A percentile compares a stretch with the other conserved stretches of the same genome.
These are phyloP conservation scores for Eledona agricola DNA, from an alignment of 2,888 invertebrate species.

Conservation along the genomic window DNA sequence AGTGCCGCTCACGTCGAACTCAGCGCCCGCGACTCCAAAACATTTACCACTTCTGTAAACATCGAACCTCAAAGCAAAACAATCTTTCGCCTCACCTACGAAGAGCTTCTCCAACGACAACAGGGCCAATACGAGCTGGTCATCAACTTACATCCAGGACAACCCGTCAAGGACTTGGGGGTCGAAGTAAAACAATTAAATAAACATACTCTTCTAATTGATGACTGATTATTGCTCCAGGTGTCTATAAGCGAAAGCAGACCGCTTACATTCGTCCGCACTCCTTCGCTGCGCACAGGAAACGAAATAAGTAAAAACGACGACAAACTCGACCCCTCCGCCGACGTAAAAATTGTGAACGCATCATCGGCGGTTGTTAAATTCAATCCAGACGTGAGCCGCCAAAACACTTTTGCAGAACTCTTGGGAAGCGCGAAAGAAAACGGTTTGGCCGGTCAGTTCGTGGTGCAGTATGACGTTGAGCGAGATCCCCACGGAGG, in stretches of 20 bases:
- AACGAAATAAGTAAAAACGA: constrained; percentile 54
- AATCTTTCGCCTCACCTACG: constrained; percentile 70
- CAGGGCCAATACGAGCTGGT: constrained; percentile 66
- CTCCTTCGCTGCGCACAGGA: constrained; percentile 18
- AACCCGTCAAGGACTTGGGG: constrained; percentile 70
- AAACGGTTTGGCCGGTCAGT: constrained; percentile 69
- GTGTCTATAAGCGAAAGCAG: constrained; percentile 24
- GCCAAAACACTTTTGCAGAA: constrained; percentile 65
- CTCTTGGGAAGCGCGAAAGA: constrained; percentile 47
- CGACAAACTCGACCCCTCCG: constrained; percentile 59
- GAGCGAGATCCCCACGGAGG: constrained; percentile 67
- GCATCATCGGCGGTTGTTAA: constrained; percentile 57
- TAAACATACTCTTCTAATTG: background rate
- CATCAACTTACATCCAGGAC: constrained; percentile 74
- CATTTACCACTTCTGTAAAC: constrained; percentile 74
- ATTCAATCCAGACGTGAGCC: constrained; percentile 66
- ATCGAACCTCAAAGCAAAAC: constrained; percentile 70
- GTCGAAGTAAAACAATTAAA: constrained; percentile 60
- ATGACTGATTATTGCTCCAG: constrained; percentile 1
- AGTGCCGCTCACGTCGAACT: constrained; percentile 71
- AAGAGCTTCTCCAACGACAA: constrained; percentile 9
- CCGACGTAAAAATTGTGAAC: constrained; percentile 39
- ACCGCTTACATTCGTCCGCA: constrained; percentile 19
- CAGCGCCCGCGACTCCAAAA: constrained; percentile 75
- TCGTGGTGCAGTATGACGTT: constrained; percentile 74